phyloP scores from a whole-genome alignment of 2,888 invertebrate genomes.

The Oeneis ivallda region DNA sequence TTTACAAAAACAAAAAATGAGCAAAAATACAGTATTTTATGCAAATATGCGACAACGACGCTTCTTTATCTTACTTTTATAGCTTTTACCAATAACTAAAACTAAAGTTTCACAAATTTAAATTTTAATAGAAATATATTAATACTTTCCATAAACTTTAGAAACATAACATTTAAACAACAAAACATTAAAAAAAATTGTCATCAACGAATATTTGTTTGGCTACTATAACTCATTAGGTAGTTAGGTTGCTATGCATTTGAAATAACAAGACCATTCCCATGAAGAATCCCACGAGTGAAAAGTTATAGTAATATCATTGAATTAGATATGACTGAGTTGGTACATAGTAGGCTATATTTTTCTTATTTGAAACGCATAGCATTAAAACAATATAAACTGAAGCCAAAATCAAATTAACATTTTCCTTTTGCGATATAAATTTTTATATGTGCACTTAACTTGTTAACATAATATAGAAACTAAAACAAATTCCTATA shows the following conservation, averaged over 20 bases:
- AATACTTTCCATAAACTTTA: constrained; percentile 37
- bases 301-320: too few relatives aligned
- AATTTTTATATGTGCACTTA: neutral
- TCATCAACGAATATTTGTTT: constrained; percentile 1
- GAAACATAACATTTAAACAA: constrained; percentile 30
- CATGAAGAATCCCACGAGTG: too few relatives aligned
- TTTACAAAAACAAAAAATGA: too few relatives aligned
- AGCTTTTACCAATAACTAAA: neutral
- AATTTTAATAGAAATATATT: constrained; percentile 14
- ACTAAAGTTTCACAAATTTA: neutral
- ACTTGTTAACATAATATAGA: neutral
- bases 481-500: constrained; percentile 10
- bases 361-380: neutral
- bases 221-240: neutral
- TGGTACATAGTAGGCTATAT: neutral
- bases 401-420: too few relatives aligned
- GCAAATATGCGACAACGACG: neutral
- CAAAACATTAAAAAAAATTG: constrained; percentile 11
- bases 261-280: neutral
- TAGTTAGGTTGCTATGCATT: neutral
- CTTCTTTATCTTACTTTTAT: neutral
- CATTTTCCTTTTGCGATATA: too few relatives aligned
- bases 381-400: too few relatives aligned
- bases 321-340: neutral
- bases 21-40: too few relatives aligned